Evolutionary conservation across 2,888 invertebrate genomes (phyloP).

Genomic region (Meteorus cinctellus): DNA sequence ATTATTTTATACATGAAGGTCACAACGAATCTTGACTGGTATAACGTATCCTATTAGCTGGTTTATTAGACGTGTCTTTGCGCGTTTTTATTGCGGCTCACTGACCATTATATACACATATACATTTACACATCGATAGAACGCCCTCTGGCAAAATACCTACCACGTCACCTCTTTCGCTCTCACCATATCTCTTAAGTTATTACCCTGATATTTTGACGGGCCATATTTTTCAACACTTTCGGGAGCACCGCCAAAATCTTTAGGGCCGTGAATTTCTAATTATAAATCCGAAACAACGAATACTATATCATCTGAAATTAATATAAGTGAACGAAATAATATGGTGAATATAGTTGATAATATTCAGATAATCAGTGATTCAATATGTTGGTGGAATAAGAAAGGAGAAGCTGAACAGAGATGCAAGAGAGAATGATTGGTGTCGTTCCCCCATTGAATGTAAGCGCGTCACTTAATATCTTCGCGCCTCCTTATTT

Average conservation of each 20-base stretch:
- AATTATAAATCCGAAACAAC: slow-evolving; percentile 58
- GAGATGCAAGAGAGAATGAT: background rate
- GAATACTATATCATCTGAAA: background rate
- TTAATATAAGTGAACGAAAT: background rate
- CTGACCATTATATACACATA: slow-evolving; percentile 5
- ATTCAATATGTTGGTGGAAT: background rate
- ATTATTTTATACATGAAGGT: slow-evolving; percentile 13
- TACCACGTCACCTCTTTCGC: slow-evolving; percentile 9
- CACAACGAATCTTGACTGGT: background rate
- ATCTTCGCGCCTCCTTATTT: slow-evolving; percentile 48
- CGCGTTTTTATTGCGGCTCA: slow-evolving; percentile 52
- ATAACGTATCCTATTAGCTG: slow-evolving; percentile 55
- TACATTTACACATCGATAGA: background rate
- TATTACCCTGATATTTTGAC: slow-evolving; percentile 53
- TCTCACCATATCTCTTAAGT: slow-evolving; percentile 33
- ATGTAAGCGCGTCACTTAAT: slow-evolving; percentile 43
- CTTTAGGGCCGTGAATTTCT: slow-evolving; percentile 61
- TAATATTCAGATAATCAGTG: too few relatives aligned
- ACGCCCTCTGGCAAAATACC: slow-evolving; percentile 28
- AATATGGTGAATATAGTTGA: too few relatives aligned
- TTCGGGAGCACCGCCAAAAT: slow-evolving; percentile 63
- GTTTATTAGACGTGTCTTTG: slow-evolving; percentile 56
- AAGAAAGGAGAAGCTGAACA: background rate
- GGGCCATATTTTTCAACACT: slow-evolving; percentile 53
- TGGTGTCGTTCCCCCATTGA: slow-evolving; percentile 16